phyloP scores from a whole-genome alignment of 2,888 invertebrate genomes.

The Eremobia ochroleuca region DNA sequence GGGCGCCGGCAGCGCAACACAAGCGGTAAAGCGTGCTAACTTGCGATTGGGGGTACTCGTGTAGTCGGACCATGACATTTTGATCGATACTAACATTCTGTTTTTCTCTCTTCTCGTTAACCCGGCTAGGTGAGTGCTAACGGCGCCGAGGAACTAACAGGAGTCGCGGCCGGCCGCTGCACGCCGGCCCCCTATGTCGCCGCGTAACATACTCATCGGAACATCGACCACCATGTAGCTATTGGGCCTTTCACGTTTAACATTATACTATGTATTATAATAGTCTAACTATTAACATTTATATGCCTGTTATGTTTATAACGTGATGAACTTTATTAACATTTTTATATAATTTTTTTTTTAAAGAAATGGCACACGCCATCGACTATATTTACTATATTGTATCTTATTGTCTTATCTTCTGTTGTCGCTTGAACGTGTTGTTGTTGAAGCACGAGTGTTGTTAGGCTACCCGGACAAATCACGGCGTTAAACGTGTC shows the following conservation, averaged over 20 bases:
- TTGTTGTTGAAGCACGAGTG: conserved; percentile 89
- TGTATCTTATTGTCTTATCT: conserved; percentile 86
- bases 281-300: conserved; percentile 91
- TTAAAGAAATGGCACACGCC: conserved; percentile 90
- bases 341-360: conserved; percentile 81
- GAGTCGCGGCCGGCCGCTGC: conserved; percentile 83
- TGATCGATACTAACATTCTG: conserved; percentile 93
- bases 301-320: conserved; percentile 91
- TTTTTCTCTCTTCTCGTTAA: conserved; percentile 94
- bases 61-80: conserved; percentile 90
- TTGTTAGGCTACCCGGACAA: conserved; percentile 85
- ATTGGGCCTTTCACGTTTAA: conserved; percentile 91
- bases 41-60: conserved; percentile 85
- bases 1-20: conserved; percentile 76
- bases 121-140: conserved; percentile 96
- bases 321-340: conserved; percentile 90
- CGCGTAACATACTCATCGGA: conserved; percentile 90
- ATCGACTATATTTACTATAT: conserved; percentile 90
- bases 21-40: conserved; percentile 75
- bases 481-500: conserved; percentile 82
- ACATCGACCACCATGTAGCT: conserved; percentile 91
- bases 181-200: conserved; percentile 80
- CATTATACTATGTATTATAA: conserved; percentile 90
- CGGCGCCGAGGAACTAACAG: conserved; percentile 91
- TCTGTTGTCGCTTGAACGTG: conserved; percentile 89